These are phyloP conservation scores for Xestia c-nigrum DNA, from an alignment of 2,888 invertebrate genomes.

Conservation along the genomic window DNA sequence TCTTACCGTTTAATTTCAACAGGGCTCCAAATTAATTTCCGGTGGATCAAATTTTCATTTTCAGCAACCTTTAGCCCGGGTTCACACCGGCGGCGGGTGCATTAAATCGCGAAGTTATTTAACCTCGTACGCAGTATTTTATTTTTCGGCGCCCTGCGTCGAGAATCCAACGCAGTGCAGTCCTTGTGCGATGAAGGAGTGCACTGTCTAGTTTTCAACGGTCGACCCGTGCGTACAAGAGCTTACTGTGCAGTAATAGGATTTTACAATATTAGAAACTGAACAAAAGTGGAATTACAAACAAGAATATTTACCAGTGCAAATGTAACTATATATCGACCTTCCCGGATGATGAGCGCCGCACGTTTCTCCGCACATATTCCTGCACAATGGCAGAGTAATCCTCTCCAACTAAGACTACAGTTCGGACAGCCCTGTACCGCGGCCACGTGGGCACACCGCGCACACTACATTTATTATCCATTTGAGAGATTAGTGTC, in stretches of 20 bases:
- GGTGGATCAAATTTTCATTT: constrained; percentile 27
- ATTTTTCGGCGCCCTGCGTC: neutral
- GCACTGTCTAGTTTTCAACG: neutral
- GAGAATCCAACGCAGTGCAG: neutral
- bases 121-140: neutral
- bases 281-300: neutral
- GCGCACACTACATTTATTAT: constrained; percentile 40
- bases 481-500: constrained; percentile 54
- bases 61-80: constrained; percentile 6
- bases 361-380: neutral
- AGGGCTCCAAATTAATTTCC: constrained; percentile 40
- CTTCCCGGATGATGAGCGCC: neutral
- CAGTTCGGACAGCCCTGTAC: constrained; percentile 10
- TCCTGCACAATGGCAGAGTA: constrained; percentile 26
- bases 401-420: constrained; percentile 22
- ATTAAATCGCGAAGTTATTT: neutral
- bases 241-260: neutral
- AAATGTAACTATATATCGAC: constrained; percentile 2
- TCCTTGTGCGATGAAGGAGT: neutral
- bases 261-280: neutral
- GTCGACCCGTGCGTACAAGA: neutral
- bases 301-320: constrained; percentile 1
- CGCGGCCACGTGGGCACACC: neutral
- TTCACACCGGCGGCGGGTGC: neutral
- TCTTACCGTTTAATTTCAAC: constrained; percentile 33